Evolutionary conservation across 1,140 invertebrate species (phyloP).

Genomic region (Atopsyche davidsoni): DNA sequence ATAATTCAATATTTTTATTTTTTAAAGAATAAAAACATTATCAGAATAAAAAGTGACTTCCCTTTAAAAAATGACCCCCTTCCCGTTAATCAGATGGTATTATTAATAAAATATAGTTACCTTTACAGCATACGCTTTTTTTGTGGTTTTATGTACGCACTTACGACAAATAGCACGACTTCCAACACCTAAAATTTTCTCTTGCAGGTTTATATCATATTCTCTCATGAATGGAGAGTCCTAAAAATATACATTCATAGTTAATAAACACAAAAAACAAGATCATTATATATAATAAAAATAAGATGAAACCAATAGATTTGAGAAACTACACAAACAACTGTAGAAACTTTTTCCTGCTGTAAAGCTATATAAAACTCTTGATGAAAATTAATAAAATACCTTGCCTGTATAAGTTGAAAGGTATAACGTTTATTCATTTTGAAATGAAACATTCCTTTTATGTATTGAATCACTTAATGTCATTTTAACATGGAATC

Average conservation of each 20-base stretch:
- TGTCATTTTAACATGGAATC: not conserved
- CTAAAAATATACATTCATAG: constrained; percentile 42
- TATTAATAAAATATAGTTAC: constrained; percentile 28
- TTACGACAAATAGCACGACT: constrained; percentile 83
- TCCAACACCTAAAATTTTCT: constrained; percentile 74
- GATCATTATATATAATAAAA: constrained; percentile 6
- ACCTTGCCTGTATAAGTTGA: not conserved
- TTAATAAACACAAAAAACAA: not conserved
- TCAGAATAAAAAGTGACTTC: not conserved
- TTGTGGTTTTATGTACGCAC: constrained; percentile 69
- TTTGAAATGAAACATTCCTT: not conserved
- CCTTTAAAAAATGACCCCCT: no score
- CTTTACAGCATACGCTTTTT: constrained; percentile 81
- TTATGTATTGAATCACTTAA: not conserved
- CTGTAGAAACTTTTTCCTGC: not conserved
- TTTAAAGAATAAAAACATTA: not conserved
- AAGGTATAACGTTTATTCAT: not conserved
- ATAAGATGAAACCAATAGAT: constrained; percentile 12
- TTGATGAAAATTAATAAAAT: not conserved
- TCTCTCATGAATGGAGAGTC: constrained; percentile 81
- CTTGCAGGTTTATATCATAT: constrained; percentile 67
- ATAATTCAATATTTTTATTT: not conserved
- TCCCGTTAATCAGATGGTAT: no score
- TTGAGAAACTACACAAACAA: not conserved
- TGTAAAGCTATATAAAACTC: not conserved